A percentile compares a stretch with the other conserved stretches of the same genome.
Conservation (phyloP, 1,140 invertebrate genomes). For the Calephelis nemesis region DNA sequence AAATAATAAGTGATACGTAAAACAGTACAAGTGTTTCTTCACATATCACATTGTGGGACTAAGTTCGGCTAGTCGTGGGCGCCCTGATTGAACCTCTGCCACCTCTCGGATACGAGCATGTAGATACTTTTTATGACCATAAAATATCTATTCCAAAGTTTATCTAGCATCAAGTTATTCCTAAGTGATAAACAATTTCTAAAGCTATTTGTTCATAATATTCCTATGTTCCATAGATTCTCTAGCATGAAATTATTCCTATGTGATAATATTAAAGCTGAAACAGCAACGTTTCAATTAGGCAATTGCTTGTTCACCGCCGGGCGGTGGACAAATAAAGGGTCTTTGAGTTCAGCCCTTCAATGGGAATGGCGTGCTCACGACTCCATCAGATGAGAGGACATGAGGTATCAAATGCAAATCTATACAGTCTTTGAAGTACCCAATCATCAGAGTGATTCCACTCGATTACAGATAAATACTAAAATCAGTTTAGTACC, state of each 20-base stretch:
- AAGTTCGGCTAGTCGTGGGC: too few species aligned
- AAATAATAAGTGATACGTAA: too few species aligned
- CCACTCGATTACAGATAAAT: background rate
- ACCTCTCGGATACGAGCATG: too few species aligned
- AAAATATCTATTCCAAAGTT: too few species aligned
- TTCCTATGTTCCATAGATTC: background rate
- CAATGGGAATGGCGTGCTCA: constrained; percentile 18
- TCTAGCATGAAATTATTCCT: background rate
- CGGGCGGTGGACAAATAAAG: constrained; percentile 5
- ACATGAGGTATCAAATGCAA: constrained; percentile 7
- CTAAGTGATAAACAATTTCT: too few species aligned
- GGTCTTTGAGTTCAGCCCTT: constrained; percentile 20
- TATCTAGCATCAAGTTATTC: too few species aligned
- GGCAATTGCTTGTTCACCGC: constrained; percentile 21
- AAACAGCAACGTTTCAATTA: constrained; percentile 21
- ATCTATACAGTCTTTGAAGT: background rate
- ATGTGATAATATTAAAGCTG: constrained; percentile 1
- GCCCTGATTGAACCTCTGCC: too few species aligned
- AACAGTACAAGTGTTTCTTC: too few species aligned
- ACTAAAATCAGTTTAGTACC: background rate
- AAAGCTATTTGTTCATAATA: too few species aligned
- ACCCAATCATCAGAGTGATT: background rate
- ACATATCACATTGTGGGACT: too few species aligned
- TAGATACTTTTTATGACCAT: too few species aligned
- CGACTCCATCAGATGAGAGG: constrained; percentile 8